Percentiles rank a stretch among this genome's conserved stretches.
phyloP scores from a whole-genome alignment of 2,797 vertebrate genomes.

The Muscicapa striata region DNA sequence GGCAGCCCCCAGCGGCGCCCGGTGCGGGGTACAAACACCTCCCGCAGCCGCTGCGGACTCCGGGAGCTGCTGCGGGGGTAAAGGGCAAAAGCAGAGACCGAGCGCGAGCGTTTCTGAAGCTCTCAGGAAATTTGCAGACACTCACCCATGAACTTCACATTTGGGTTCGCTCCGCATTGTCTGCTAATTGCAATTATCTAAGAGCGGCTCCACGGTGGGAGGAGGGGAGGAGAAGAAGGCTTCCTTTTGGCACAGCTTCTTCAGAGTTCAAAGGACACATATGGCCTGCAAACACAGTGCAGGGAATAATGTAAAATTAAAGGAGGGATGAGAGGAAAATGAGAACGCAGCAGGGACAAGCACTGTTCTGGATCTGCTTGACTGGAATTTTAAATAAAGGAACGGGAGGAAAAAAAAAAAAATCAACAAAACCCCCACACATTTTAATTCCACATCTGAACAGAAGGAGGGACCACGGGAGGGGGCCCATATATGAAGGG shows the following conservation, averaged over 20 bases:
- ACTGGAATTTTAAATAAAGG: slow-evolving; percentile 42
- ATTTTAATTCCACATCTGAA: not conserved
- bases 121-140: not conserved
- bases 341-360: slow-evolving; percentile 14
- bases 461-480: not conserved
- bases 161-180: not conserved
- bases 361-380: slow-evolving; percentile 5
- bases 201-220: not conserved
- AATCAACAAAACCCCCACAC: not conserved
- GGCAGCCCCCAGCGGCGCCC: not conserved
- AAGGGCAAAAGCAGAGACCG: not conserved
- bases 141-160: not conserved
- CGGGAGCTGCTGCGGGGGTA: not conserved
- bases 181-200: slow-evolving; percentile 34
- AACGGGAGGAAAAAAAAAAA: not conserved
- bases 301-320: slow-evolving; percentile 42
- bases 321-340: slow-evolving; percentile 31
- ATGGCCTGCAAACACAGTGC: slow-evolving; percentile 55
- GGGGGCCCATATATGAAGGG: not conserved
- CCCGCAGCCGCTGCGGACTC: not conserved
- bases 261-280: slow-evolving; percentile 64
- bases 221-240: slow-evolving; percentile 14
- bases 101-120: not conserved
- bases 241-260: slow-evolving; percentile 60
- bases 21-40: not conserved